Conservation (phyloP, 35 echinoderm and acorn worm genomes). For the Holothuria glaberrima region DNA sequence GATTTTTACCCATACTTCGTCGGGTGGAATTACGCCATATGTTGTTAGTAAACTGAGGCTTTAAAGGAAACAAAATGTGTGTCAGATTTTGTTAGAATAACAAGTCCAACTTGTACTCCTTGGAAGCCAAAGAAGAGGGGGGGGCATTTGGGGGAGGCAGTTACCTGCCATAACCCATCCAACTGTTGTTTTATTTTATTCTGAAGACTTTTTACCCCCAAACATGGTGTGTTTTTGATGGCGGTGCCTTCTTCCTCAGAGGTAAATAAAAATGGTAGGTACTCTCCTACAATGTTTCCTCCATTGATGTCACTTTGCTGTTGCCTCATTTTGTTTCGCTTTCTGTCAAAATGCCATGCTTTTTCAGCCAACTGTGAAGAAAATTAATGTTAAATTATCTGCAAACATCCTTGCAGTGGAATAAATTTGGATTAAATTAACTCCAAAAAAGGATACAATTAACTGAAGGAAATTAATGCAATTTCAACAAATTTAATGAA, state of each 20-base stretch:
- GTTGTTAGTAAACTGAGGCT: neutral
- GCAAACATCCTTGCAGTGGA: too few species aligned
- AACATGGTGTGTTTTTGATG: neutral
- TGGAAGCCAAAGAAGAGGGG: neutral
- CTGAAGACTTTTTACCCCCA: conserved; percentile 14
- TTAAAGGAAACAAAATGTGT: neutral
- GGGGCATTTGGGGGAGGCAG: neutral
- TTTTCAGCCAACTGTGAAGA: neutral
- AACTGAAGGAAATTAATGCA: too few species aligned
- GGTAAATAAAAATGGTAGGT: neutral
- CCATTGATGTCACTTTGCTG: conserved; percentile 32
- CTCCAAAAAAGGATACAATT: too few species aligned
- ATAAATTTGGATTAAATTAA: too few species aligned
- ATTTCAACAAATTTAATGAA: too few species aligned
- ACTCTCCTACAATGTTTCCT: neutral
- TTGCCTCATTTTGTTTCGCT: conserved; percentile 12
- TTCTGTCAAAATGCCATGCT: conserved; percentile 38
- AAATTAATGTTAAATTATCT: neutral
- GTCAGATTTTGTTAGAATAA: too few species aligned
- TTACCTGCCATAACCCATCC: neutral
- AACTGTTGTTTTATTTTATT: neutral
- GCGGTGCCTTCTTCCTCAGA: conserved; percentile 3
- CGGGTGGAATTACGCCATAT: conserved; percentile 37
- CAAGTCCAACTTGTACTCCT: too few species aligned
- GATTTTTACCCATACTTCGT: conserved; percentile 65